Evolutionary conservation across 92 coral and sea anemone genomes (phyloP), one percentile per base, ranked within the genome.

Genomic region (Epizoanthus stellaris): DNA sequence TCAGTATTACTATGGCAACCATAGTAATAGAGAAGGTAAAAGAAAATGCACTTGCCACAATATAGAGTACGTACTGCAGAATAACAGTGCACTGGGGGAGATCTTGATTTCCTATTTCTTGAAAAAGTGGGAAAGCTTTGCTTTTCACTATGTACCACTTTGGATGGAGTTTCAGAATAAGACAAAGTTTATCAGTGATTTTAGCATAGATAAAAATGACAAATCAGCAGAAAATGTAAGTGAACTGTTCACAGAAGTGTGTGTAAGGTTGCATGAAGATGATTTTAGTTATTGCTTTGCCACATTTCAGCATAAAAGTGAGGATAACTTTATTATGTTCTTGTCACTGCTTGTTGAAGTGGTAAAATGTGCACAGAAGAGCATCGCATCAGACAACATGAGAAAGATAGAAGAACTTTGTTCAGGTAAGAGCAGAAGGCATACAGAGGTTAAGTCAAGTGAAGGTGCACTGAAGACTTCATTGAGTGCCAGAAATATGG

Each of bases 31-130:
- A 0, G 14, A 77, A 19, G 60, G 6, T 20, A 36, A 25, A 45
- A 19, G 38, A 6, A 21, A n/a, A 7, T 62, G 83, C 49, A 42
- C 4, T 64, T 79, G 62, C 42, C 72, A 23, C 13, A 34, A 21
- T n/a, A 4, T 71, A 62, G 19, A 9, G 14, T 42, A 63, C 4
- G 61, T 12, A 9, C 7, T 20, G 14, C 10, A 6, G n/a, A 49
- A n/a, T 17, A 39, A 20, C 30, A 43, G 10, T 21, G 25, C 47
- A 7, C 45, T 47, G 20, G 62, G 53, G 21, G 34, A 62, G 83
- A 79, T 79, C 13, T 40, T 79, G 72, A 21, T 79, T 79, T 79
- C 43, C 20, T 34, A 23, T 63, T 58, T 79, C 54, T 63, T 79
- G 49, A 79, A 63, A 15, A 23, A 21, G 19, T 19, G 45, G 16